Evolutionary conservation across 2,113 vertebrate genomes (phyloP).

Genomic region (Scomber scombrus): DNA sequence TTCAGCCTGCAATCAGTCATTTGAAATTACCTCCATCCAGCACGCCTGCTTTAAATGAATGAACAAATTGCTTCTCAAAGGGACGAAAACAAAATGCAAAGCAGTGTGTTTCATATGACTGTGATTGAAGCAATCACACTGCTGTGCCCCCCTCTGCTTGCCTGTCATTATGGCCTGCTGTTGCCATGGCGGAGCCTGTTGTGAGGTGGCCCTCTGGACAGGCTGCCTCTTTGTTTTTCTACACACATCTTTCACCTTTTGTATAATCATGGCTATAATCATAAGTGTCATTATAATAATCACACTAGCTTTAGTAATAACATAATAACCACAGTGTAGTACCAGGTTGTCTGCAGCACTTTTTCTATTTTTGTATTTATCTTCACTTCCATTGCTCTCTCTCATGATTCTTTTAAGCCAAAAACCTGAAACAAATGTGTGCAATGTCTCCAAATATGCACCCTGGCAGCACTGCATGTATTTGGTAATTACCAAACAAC

Average conservation of each 20-base stretch:
- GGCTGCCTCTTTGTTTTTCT: background rate
- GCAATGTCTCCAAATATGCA: too few species aligned
- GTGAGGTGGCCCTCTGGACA: conserved; percentile 2
- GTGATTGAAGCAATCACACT: conserved; percentile 41
- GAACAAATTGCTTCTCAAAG: conserved; percentile 52
- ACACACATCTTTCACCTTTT: conserved; percentile 10
- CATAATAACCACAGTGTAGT: background rate
- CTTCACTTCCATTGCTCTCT: too few species aligned
- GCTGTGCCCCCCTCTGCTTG: background rate
- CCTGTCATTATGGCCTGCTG: conserved; percentile 40
- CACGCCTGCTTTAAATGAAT: conserved; percentile 17
- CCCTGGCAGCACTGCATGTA: background rate
- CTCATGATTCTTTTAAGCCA: too few species aligned
- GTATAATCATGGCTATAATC: background rate
- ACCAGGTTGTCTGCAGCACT: background rate
- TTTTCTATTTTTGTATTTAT: too few species aligned
- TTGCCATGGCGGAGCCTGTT: conserved; percentile 57
- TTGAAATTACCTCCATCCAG: conserved; percentile 51
- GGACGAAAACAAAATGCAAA: conserved; percentile 43
- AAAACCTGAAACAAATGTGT: too few species aligned
- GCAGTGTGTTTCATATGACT: conserved; percentile 42
- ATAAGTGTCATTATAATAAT: background rate
- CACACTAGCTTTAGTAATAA: background rate
- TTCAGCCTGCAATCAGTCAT: conserved; percentile 55
- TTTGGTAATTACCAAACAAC: background rate